A percentile compares a stretch with the other conserved stretches of the same genome.
phyloP scores from a whole-genome alignment of 2,797 vertebrate species.

The Bradypodion pumilum region DNA sequence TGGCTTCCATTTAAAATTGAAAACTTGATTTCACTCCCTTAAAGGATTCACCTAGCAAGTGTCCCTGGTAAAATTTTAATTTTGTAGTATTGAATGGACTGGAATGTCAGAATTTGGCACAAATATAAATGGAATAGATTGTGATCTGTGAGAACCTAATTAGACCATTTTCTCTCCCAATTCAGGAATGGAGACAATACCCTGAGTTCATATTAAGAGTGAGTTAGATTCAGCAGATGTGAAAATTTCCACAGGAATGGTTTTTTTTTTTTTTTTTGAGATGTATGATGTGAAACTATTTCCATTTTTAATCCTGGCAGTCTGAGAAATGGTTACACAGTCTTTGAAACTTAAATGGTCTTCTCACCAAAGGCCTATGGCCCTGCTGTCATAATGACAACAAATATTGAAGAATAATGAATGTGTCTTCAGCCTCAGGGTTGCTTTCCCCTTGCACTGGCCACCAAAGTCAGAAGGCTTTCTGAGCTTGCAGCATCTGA shows the following conservation, averaged over 20 bases:
- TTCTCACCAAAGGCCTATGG: background rate
- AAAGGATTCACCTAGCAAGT: background rate
- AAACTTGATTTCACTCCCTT: background rate
- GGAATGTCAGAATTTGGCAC: background rate
- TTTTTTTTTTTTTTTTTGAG: background rate
- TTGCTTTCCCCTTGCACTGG: slow-evolving; percentile 37
- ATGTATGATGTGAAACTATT: too few relatives aligned
- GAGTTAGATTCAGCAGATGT: too few relatives aligned
- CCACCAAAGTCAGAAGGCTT: slow-evolving; percentile 39
- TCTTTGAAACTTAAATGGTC: background rate
- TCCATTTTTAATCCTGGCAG: background rate
- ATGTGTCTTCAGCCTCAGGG: slow-evolving; percentile 29
- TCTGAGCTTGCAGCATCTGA: slow-evolving; percentile 32
- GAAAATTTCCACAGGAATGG: too few relatives aligned
- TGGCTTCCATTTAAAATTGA: background rate
- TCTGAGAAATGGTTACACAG: background rate
- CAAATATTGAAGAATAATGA: slow-evolving; percentile 26
- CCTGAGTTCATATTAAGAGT: background rate
- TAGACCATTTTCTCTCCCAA: too few relatives aligned
- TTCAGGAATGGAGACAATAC: background rate
- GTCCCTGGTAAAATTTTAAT: background rate
- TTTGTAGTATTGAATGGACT: background rate
- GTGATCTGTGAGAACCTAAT: background rate
- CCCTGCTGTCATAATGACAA: background rate
- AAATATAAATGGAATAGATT: background rate